A percentile compares a stretch with the other conserved stretches of the same genome.
Evolutionary conservation across 2,797 vertebrate genomes (phyloP).

Genomic region (Mastacembelus armatus): DNA sequence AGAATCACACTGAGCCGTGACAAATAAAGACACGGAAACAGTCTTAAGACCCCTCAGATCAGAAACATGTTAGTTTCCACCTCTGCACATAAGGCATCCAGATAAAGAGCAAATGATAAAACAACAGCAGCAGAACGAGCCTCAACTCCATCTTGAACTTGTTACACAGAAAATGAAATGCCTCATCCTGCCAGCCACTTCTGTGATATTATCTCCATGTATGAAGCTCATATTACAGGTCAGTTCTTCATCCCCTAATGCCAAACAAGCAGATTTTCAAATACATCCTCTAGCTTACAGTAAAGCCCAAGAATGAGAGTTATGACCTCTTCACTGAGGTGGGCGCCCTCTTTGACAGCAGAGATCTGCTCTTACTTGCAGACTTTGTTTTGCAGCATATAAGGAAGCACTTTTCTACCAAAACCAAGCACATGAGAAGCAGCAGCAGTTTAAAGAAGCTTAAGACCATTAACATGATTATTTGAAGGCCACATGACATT

Average conservation of each 20-base stretch:
- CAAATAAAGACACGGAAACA: neutral
- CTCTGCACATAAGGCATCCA: conserved; percentile 48
- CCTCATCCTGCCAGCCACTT: neutral
- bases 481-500: neutral
- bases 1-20: neutral
- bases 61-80: neutral
- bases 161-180: neutral
- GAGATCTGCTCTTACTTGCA: neutral
- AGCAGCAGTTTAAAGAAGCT: conserved; percentile 7
- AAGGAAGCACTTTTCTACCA: neutral
- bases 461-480: no score
- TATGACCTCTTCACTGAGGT: no score
- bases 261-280: neutral
- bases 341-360: neutral
- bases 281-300: neutral
- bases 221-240: neutral
- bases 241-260: neutral
- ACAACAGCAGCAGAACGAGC: conserved; percentile 26
- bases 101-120: conserved; percentile 3
- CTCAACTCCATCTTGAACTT: neutral
- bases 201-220: neutral
- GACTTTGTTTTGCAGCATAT: conserved; percentile 1
- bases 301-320: neutral
- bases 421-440: neutral
- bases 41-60: neutral